Base-by-base conservation (phyloP, 2,888 invertebrate species). In the Drosophila monieri region DNA sequence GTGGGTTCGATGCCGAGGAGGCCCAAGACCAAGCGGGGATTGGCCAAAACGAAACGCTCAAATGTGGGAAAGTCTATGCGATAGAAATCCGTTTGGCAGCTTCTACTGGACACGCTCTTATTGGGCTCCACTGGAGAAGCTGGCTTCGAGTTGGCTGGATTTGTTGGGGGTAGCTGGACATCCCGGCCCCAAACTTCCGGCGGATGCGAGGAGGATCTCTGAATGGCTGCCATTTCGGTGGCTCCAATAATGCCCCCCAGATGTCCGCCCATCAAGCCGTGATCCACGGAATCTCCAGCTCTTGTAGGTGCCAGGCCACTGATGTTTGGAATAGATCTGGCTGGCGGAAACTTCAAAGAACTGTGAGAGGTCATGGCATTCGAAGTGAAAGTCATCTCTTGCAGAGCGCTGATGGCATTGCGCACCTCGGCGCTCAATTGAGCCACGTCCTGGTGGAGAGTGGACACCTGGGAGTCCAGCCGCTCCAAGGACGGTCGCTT, bases 101-200 rank as follows among this genome's bases (percentile, higher is more conserved):
- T 80, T 37, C 90, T 88, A 48, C 69, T 74, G 15, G 73, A 66
- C 32, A 65, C 85, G 6, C 49, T 44, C 10, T 55, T 61, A 3
- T 59, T 47, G 6, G 52, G 39, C 47, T 72, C 67, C 12, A 53
- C 60, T 0, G 80, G 78, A 3, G 80, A 68, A 0, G 62, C 54
- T 2, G 75, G 68, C 53, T 88, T 88, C 0, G 84, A 77, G 14
- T 56, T 78, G 30, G 65, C 62, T 6, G 73, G 44, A 21, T 62
- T 66, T 2, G 43, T 51, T 0, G 53, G 32, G 10, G 54, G 68
- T 66, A 80, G 48, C 27, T 89, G 85, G 69, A 90, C 76, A 81
- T 95, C 95, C 93, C 96, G 95, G 80, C 95, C 95, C 91, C 96
- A 95, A 73, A 96, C 96, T 85, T 96, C 96, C 0, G 96, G 96